Evolutionary conservation across 2,888 invertebrate species (phyloP).

Genomic region (Dysmachus trigonus): DNA sequence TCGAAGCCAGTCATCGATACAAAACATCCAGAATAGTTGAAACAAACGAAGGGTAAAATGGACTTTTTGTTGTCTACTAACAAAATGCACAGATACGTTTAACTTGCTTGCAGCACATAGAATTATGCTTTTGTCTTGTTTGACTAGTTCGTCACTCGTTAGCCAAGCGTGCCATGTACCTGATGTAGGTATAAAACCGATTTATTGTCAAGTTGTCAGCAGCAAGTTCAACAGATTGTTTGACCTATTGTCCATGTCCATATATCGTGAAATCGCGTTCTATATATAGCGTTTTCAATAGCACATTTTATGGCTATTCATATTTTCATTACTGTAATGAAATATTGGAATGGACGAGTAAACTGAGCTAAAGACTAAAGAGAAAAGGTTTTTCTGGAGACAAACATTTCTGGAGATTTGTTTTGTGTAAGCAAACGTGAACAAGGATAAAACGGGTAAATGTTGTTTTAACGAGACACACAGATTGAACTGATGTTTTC

Average conservation of each 20-base stretch:
- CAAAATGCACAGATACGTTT: neutral
- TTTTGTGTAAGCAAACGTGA: neutral
- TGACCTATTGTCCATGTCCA: neutral
- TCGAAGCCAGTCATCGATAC: too few relatives aligned
- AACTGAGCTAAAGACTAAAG: neutral
- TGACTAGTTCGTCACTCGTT: neutral
- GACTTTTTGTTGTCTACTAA: neutral
- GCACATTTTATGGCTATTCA: neutral
- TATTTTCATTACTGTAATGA: neutral
- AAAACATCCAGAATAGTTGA: neutral
- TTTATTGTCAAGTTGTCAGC: neutral
- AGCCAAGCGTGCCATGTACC: neutral
- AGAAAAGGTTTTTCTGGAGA: neutral
- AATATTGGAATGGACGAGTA: neutral
- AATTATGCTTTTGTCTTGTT: neutral
- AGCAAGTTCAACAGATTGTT: neutral
- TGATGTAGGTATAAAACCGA: neutral
- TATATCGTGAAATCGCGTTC: neutral
- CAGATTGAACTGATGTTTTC: neutral
- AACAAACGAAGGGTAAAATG: neutral
- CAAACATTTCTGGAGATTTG: neutral
- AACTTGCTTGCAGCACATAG: neutral
- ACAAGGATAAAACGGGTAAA: neutral
- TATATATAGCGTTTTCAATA: neutral
- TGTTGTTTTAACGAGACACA: neutral